phyloP scores from a whole-genome alignment of 1,140 invertebrate species.

The Oncopeltus fasciatus region DNA sequence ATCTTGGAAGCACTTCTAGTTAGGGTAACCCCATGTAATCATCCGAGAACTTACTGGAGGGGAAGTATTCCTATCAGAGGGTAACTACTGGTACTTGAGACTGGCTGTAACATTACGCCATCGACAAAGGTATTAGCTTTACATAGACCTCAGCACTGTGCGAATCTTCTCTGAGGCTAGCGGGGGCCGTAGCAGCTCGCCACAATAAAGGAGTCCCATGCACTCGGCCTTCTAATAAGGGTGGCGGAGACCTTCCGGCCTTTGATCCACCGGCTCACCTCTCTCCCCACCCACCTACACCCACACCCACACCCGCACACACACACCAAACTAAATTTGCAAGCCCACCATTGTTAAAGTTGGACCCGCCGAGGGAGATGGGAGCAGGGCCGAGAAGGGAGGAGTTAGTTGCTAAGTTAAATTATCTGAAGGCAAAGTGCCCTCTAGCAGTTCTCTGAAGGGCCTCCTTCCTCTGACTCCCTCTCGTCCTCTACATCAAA shows the following conservation, averaged over 20 bases:
- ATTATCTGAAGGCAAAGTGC: not conserved
- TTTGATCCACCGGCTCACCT: not conserved
- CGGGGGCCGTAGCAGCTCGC: not conserved
- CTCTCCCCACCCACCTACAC: not conserved
- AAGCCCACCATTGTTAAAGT: not conserved
- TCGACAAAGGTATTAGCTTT: too few species aligned
- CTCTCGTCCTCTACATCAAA: not conserved
- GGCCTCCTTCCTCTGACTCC: not conserved
- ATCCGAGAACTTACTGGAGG: too few species aligned
- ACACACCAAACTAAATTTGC: not conserved
- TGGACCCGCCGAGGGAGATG: too few species aligned
- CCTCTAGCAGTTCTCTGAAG: not conserved
- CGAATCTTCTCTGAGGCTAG: not conserved
- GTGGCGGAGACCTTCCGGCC: not conserved
- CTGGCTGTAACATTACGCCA: too few species aligned
- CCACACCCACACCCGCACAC: not conserved
- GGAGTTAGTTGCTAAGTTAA: not conserved
- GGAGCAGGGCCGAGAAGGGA: too few species aligned
- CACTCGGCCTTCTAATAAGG: not conserved
- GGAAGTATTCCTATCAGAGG: too few species aligned
- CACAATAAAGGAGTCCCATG: too few species aligned
- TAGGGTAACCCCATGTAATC: too few species aligned
- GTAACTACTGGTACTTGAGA: too few species aligned
- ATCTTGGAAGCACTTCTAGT: too few species aligned
- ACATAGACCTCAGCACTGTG: not conserved